Percentiles rank a stretch among this genome's conserved stretches.
Conservation (phyloP, 2,797 vertebrate species). For the Galagoides demidoff region DNA sequence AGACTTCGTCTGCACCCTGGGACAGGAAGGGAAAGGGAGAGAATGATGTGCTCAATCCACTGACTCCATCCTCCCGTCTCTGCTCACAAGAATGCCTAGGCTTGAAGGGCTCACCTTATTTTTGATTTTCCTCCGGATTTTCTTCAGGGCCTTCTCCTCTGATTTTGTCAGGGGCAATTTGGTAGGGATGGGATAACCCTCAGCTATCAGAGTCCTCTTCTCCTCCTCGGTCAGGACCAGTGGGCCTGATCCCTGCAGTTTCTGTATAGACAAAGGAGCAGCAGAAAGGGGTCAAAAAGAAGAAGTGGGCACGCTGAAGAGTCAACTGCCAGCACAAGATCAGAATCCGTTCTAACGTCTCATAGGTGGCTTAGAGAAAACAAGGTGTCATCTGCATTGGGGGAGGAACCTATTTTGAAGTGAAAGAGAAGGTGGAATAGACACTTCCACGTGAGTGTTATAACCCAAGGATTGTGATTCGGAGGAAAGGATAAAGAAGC, state of each 20-base stretch:
- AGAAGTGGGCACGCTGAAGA: neutral
- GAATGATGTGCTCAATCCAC: accelerated
- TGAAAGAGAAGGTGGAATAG: neutral
- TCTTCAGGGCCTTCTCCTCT: slow-evolving; percentile 98
- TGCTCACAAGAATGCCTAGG: neutral
- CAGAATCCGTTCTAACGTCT: neutral
- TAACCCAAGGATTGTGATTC: neutral
- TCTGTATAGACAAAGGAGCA: slow-evolving; percentile 86
- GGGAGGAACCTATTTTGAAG: accelerated
- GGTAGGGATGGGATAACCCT: slow-evolving; percentile 98
- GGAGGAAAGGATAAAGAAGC: neutral
- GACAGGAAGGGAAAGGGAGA: neutral
- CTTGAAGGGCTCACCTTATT: slow-evolving; percentile 92
- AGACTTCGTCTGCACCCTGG: neutral
- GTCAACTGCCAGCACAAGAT: accelerated
- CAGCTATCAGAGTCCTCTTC: slow-evolving; percentile 96
- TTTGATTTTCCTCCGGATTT: slow-evolving; percentile 99
- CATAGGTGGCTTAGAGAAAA: neutral
- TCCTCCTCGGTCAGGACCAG: slow-evolving; percentile 98
- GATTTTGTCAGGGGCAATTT: slow-evolving; percentile 97
- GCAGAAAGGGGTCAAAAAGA: neutral
- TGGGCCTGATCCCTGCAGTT: slow-evolving; percentile 97
- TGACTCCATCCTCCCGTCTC: neutral
- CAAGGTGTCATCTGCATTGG: too few relatives aligned
- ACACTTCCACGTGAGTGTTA: accelerated